phyloP scores from a whole-genome alignment of 1,140 invertebrate species.

The Agraylea sexmaculata region DNA sequence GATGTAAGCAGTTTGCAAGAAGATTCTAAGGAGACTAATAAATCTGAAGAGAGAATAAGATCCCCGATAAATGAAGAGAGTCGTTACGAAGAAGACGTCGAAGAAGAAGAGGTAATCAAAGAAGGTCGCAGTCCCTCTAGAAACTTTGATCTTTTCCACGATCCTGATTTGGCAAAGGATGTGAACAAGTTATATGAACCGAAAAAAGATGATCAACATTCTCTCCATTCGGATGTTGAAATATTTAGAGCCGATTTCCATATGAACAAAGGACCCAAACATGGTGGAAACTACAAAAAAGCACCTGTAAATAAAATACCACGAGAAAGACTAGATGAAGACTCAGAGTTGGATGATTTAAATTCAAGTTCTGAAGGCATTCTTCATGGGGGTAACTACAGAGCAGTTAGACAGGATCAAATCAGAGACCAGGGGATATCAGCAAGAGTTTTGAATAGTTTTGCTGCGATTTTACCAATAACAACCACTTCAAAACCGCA shows the following conservation, averaged over 20 bases:
- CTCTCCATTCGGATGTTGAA: constrained; percentile 27
- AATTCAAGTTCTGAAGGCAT: constrained; percentile 1
- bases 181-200: constrained; percentile 28
- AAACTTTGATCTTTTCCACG: constrained; percentile 31
- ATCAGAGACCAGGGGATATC: constrained; percentile 15
- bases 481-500: constrained; percentile 8
- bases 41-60: constrained; percentile 6
- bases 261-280: constrained; percentile 28
- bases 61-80: constrained; percentile 18
- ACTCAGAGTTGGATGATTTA: constrained; percentile 10
- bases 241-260: constrained; percentile 31
- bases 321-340: constrained; percentile 3
- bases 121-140: constrained; percentile 24
- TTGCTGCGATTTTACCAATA: constrained; percentile 13
- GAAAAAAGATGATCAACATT: constrained; percentile 11
- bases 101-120: constrained; percentile 35
- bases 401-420: constrained; percentile 8
- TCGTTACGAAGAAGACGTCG: constrained; percentile 17
- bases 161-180: constrained; percentile 33
- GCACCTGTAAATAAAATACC: constrained; percentile 5
- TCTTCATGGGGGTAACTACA: constrained; percentile 12
- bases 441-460: constrained; percentile 15
- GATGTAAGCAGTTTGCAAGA: background rate
- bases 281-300: constrained; percentile 35
- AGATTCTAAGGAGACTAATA: background rate